A percentile compares a stretch with the other conserved stretches of the same genome.
phyloP scores from a whole-genome alignment of 2,113 vertebrate genomes.

The Mesitornis unicolor region DNA sequence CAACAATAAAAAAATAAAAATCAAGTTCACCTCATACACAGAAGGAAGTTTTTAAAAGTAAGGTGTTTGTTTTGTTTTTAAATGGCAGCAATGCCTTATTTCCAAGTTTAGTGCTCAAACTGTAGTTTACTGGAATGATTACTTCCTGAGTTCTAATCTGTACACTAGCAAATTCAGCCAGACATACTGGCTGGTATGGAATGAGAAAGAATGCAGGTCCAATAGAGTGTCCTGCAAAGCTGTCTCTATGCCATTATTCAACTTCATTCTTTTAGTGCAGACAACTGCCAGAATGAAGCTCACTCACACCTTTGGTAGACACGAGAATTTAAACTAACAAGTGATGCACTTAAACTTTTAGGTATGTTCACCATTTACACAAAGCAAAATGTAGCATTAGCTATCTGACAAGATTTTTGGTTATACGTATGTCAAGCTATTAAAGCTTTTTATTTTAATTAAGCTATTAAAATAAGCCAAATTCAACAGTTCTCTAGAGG shows the following conservation, averaged over 20 bases:
- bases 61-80: not conserved
- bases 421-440: not conserved
- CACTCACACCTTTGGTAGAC: not conserved
- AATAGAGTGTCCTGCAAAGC: not conserved
- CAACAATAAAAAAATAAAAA: not conserved
- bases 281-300: not conserved
- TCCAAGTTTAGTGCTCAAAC: not conserved
- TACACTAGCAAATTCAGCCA: not conserved
- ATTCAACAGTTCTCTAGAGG: not conserved
- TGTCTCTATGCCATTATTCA: not conserved
- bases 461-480: not conserved
- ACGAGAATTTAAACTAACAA: not conserved
- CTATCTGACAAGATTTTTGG: not conserved
- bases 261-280: not conserved
- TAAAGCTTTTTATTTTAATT: too few relatives aligned
- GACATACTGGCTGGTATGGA: not conserved
- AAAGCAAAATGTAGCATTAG: not conserved
- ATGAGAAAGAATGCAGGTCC: not conserved
- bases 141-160: not conserved
- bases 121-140: not conserved
- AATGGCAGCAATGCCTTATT: not conserved
- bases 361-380: not conserved
- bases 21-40: not conserved
- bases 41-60: not conserved
- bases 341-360: not conserved